Evolutionary conservation across 2,888 invertebrate genomes (phyloP).

Genomic region (Hypomecis atomaria): DNA sequence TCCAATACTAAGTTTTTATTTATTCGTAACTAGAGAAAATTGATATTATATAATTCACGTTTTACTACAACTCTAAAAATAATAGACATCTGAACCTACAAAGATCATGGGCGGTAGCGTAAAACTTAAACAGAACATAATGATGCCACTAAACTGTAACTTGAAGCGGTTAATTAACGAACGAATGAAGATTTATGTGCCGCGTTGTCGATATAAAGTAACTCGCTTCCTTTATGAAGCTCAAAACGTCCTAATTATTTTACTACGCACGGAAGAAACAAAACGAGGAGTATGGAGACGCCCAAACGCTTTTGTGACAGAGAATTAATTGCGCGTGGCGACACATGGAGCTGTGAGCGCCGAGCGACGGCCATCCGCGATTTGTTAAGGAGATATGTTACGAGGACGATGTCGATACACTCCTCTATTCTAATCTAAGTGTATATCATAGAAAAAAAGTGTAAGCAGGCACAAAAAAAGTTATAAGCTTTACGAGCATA

Average conservation of each 20-base stretch:
- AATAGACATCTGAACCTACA: not conserved
- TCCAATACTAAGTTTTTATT: too few species aligned
- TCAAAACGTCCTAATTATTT: conserved; percentile 85
- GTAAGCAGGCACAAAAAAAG: too few species aligned
- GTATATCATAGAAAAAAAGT: too few species aligned
- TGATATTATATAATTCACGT: too few species aligned
- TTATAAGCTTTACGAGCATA: too few species aligned
- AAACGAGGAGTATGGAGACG: conserved; percentile 79
- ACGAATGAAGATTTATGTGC: conserved; percentile 82
- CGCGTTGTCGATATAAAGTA: conserved; percentile 84
- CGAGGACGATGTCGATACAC: too few species aligned
- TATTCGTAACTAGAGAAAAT: too few species aligned
- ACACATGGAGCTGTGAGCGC: conserved; percentile 62
- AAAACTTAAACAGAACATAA: conserved; percentile 48
- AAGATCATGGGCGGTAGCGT: conserved; percentile 28
- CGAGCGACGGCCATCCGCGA: conserved; percentile 28
- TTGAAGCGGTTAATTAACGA: conserved; percentile 75
- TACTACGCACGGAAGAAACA: conserved; percentile 74
- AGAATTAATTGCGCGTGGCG: conserved; percentile 83
- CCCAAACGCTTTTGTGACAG: conserved; percentile 84
- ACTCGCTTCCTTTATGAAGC: conserved; percentile 82
- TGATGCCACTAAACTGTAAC: conserved; percentile 54
- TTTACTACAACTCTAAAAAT: not conserved
- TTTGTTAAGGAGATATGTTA: conserved; percentile 10
- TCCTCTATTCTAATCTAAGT: too few species aligned